Evolutionary conservation across 92 coral and sea anemone genomes (phyloP).

Genomic region (Parazoanthus darwini): DNA sequence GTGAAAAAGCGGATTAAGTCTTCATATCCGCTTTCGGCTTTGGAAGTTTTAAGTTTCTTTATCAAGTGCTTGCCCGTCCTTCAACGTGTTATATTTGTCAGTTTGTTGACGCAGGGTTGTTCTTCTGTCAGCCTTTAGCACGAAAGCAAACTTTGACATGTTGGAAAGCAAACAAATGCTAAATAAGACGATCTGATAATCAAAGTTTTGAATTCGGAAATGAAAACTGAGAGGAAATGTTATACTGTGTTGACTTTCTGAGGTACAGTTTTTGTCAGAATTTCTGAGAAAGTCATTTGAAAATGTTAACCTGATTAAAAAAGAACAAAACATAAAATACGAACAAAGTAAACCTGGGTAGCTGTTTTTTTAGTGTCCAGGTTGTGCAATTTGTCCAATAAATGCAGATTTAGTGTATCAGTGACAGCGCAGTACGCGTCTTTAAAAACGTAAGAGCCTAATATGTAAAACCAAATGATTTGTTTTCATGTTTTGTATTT

Average conservation of each 20-base stretch:
- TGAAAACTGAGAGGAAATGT: background rate
- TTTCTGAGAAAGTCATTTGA: no score
- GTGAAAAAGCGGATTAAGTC: background rate
- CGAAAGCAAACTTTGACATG: background rate
- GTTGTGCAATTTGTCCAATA: no score
- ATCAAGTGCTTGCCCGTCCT: background rate
- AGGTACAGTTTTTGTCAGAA: background rate
- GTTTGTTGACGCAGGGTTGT: background rate
- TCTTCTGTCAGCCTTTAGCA: background rate
- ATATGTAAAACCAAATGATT: no score
- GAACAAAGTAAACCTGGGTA: no score
- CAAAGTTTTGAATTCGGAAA: constrained; percentile 14
- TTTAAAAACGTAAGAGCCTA: no score
- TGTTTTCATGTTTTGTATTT: no score
- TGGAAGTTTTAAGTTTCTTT: background rate
- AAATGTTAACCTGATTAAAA: no score
- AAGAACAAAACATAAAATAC: no score
- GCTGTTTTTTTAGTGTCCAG: no score
- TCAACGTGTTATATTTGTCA: background rate
- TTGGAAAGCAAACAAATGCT: background rate
- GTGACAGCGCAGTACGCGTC: no score
- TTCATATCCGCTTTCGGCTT: background rate
- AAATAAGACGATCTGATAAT: background rate
- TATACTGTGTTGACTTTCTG: background rate
- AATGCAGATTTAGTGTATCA: no score